A percentile compares a stretch with the other conserved stretches of the same genome.
Conservation (phyloP, 1,140 invertebrate species). For the Anastatus disparis region DNA sequence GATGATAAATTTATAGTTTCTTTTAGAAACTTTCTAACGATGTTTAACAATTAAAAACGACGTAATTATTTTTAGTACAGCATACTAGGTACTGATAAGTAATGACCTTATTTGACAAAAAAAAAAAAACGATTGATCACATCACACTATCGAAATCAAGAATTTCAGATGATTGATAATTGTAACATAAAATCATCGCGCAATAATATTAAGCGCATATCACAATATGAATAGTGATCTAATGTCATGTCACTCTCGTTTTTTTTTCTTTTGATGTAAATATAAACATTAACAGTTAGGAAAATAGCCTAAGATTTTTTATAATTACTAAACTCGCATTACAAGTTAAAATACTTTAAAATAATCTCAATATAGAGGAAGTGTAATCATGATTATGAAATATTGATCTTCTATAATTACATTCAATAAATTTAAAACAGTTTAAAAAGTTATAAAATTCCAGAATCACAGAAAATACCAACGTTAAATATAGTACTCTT, state of each 20-base stretch:
- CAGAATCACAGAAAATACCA: conserved; percentile 23
- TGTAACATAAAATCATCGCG: background rate
- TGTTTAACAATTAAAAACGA: background rate
- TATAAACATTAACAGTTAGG: background rate
- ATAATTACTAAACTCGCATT: background rate
- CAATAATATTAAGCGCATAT: conserved; percentile 15
- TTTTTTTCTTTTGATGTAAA: background rate
- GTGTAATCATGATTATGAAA: conserved; percentile 1
- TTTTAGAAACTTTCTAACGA: conserved; percentile 8
- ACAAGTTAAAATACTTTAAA: conserved; percentile 42
- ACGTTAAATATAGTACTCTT: conserved; percentile 5
- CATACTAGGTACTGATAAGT: conserved; percentile 10
- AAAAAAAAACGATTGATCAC: background rate
- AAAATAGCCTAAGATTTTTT: background rate
- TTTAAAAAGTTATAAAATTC: conserved; percentile 30
- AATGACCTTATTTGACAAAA: background rate
- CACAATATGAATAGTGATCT: conserved; percentile 12
- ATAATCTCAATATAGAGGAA: conserved; percentile 48
- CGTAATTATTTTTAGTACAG: background rate
- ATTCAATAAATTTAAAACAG: background rate
- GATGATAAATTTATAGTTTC: conserved; percentile 8
- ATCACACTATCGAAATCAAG: no score
- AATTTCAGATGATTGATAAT: conserved; percentile 13
- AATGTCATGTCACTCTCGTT: conserved; percentile 3
- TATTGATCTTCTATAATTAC: background rate